A percentile compares a stretch with the other conserved stretches of the same genome.
These are phyloP conservation scores for Cephalotes varians DNA, from an alignment of 2,888 invertebrate genomes.

Conservation along the genomic window DNA sequence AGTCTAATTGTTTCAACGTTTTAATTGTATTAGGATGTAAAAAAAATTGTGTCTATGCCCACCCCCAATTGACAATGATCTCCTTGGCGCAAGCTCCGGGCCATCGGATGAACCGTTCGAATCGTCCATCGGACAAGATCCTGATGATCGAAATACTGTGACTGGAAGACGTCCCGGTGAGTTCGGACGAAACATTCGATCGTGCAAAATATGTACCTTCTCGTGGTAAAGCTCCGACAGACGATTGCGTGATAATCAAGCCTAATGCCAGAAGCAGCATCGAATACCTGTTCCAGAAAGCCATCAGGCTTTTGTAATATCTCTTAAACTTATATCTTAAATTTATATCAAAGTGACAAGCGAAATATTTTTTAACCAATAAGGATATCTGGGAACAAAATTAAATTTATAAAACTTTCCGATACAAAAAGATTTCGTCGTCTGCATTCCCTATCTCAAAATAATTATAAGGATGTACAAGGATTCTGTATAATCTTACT, in stretches of 20 bases:
- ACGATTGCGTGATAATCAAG: constrained; percentile 75
- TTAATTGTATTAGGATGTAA: constrained; percentile 10
- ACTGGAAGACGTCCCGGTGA: constrained; percentile 51
- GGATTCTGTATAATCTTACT: not conserved
- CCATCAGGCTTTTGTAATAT: not conserved
- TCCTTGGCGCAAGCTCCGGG: constrained; percentile 82
- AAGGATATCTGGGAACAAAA: not conserved
- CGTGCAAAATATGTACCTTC: constrained; percentile 60
- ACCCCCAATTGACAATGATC: constrained; percentile 82
- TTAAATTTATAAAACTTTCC: not conserved
- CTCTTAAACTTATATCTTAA: not conserved
- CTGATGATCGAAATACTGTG: constrained; percentile 90
- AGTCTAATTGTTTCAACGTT: not conserved
- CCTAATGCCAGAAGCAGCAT: constrained; percentile 75
- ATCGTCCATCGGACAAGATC: constrained; percentile 90
- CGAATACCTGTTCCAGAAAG: constrained; percentile 71
- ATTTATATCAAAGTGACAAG: not conserved
- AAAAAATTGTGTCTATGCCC: constrained; percentile 58
- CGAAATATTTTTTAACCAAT: not conserved
- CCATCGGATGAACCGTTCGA: constrained; percentile 86
- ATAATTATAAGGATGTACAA: not conserved
- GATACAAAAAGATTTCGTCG: not conserved
- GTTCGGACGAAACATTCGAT: constrained; percentile 61
- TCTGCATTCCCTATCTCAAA: not conserved
- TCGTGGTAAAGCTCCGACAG: constrained; percentile 73